Evolutionary conservation across 2,888 invertebrate genomes (phyloP), one percentile per base, ranked within the genome.

Genomic region (Stenoptilia bipunctidactyla): DNA sequence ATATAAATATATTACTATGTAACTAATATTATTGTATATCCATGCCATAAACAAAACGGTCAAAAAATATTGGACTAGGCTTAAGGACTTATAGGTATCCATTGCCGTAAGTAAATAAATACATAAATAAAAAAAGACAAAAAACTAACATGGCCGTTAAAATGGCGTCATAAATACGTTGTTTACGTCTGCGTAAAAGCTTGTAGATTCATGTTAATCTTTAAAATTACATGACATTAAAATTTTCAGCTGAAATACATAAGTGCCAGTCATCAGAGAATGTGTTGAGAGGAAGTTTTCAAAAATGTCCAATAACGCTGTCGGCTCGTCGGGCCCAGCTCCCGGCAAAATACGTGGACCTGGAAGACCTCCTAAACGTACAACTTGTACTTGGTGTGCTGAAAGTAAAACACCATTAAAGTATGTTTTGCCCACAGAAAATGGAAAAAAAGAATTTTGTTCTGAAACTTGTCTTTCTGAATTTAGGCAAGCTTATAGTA

Each of bases 391-490:
- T 13, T 94, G 94, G 94, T 94, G 94, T 66, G 91, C 90, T 42
- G 93, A 94, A 71, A 90, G 89, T 45, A 93, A 92, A 73, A 88
- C 91, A 47, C 90, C 92, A 1, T 68, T 96, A 39, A 94, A 93
- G 63, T 96, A 94, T 73, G 92, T 95, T 20, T 76, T 94, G 48
- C 96, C 95, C 8, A 92, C 92, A 1, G 92, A 92, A 58, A 92
- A 93, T 65, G 94, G 94, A 9, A 95, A 94, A 61, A 95, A 94
- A 61, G 95, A 95, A 63, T 96, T 96, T 70, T 96, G 96, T 72
- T 94, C 96, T 0, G 94, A 94, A 71, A 91, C 90, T 20, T 96
- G 96, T 74, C 86, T 96, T 36, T 90, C 92, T 1, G 94, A 94
- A 76, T 96, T 94, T 66, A 88, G 95, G 39, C 94, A 94, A 67